These are phyloP conservation scores for Corythoichthys intestinalis DNA, from an alignment of 2,113 vertebrate species.

Conservation along the genomic window DNA sequence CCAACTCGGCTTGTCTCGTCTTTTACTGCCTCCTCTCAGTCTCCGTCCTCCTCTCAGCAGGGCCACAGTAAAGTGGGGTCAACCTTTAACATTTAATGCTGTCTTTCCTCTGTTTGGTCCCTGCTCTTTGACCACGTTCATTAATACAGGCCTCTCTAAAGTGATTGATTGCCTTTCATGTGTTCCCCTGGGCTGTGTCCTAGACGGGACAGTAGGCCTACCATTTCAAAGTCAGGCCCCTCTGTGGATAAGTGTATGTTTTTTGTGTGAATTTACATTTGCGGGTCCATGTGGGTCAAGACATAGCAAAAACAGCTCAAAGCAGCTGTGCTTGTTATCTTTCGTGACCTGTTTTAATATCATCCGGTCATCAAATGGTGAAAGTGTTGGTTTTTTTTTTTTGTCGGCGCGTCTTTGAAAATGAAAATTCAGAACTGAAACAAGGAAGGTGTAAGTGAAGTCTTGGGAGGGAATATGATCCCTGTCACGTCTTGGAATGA, in stretches of 20 bases:
- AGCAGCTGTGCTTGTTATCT: slow-evolving; percentile 45
- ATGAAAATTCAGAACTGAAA: slow-evolving; percentile 1
- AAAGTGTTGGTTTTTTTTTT: not conserved
- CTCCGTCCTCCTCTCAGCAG: slow-evolving; percentile 24
- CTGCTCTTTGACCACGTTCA: slow-evolving; percentile 61
- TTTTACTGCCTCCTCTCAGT: slow-evolving; percentile 40
- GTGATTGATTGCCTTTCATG: slow-evolving; percentile 58
- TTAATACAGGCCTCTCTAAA: slow-evolving; percentile 48
- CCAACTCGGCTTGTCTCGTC: slow-evolving; percentile 25
- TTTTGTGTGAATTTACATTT: slow-evolving; percentile 37
- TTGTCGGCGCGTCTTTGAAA: not conserved
- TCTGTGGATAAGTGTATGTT: not conserved
- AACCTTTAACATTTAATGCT: slow-evolving; percentile 49
- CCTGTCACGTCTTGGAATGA: slow-evolving; percentile 44
- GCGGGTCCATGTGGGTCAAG: slow-evolving; percentile 29
- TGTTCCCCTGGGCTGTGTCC: slow-evolving; percentile 54
- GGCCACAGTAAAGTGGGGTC: slow-evolving; percentile 65
- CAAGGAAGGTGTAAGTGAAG: not conserved
- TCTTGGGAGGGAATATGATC: slow-evolving; percentile 19
- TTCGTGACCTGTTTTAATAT: slow-evolving; percentile 28
- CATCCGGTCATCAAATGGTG: not conserved
- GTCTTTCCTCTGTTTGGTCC: slow-evolving; percentile 44
- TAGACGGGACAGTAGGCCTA: slow-evolving; percentile 53
- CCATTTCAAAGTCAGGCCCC: slow-evolving; percentile 48
- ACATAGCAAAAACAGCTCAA: slow-evolving; percentile 36